phyloP scores from a whole-genome alignment of 2,888 invertebrate genomes.

The Epiblema foenella region DNA sequence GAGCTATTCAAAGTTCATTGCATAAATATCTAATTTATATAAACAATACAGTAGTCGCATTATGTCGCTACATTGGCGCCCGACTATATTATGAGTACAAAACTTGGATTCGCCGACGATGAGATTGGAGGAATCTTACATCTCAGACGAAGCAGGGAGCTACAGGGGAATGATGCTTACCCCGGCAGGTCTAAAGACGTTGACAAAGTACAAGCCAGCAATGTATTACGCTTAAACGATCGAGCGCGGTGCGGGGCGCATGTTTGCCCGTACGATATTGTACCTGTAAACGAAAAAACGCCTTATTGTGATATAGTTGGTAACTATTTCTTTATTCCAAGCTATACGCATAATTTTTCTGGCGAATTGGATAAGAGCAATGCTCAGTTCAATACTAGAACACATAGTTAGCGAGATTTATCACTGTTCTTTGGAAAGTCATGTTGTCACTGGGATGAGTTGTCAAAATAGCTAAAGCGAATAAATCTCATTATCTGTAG shows the following conservation, averaged over 20 bases:
- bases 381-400: too few species aligned
- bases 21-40: constrained; percentile 59
- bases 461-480: too few species aligned
- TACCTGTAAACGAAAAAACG: constrained; percentile 41
- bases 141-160: constrained; percentile 30
- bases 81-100: constrained; percentile 36
- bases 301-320: not conserved
- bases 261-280: constrained; percentile 36
- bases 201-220: constrained; percentile 59
- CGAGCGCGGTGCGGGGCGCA: constrained; percentile 42
- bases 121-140: constrained; percentile 46
- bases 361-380: too few species aligned
- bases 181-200: constrained; percentile 47
- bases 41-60: constrained; percentile 51
- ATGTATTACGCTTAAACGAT: constrained; percentile 43
- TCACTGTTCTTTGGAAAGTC: too few species aligned
- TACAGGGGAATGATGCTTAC: constrained; percentile 49
- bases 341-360: too few species aligned
- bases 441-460: too few species aligned
- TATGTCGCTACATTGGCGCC: constrained; percentile 19
- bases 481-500: too few species aligned
- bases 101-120: constrained; percentile 41
- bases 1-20: constrained; percentile 51
- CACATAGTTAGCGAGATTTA: too few species aligned
- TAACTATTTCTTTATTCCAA: too few species aligned